Evolutionary conservation across 2,888 invertebrate genomes (phyloP), one percentile per base, ranked within the genome.

Genomic region (Isotomurus palustris): DNA sequence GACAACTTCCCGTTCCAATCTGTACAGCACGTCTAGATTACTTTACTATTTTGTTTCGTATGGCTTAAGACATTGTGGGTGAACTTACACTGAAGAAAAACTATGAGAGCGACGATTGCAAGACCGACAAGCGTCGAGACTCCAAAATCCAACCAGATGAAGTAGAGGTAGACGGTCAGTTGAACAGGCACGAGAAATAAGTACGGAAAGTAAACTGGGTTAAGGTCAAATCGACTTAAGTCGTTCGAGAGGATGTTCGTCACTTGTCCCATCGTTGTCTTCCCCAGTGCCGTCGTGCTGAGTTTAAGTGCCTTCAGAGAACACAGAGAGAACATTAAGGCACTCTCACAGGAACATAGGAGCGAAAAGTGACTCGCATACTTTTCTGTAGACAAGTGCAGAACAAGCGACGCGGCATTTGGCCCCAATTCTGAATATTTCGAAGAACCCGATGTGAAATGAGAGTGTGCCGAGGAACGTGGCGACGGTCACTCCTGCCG

Each of bases 231-330:
- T 53, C 88, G 83, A 72, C 88, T 88, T 66, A 96, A 89, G 76
- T 97, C 96, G 74, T 95, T 68, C 1, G 95, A 92, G 58, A 97
- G 78, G n/a, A 96, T 81, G 75, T 95, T 96, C 38, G 96, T 91
- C 58, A 96, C 84, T 76, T 94, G 91, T 0, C 95, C 95, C 0
- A 88, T 86, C 0, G 92, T 54, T 87, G 83, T 55, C 72, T 88
- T 87, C 0, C 92, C 92, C 73, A 90, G 84, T 1, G 92, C 88
- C 5, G 85, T 85, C 74, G 87, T 87, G 53, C 87, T 87, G 61
- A 91, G 77, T 35, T 83, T 81, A 47, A 91, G 75, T 1, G 87
- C 79, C 88, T 90, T 4, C 47, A 47, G 6, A 12, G 17, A 17
- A 19, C 6, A 40, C 8, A 17, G 41, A 8, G 43, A 91, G 75